These are phyloP conservation scores for Manis crassicaudata DNA, from an alignment of 2,797 vertebrate genomes.

Conservation along the genomic window DNA sequence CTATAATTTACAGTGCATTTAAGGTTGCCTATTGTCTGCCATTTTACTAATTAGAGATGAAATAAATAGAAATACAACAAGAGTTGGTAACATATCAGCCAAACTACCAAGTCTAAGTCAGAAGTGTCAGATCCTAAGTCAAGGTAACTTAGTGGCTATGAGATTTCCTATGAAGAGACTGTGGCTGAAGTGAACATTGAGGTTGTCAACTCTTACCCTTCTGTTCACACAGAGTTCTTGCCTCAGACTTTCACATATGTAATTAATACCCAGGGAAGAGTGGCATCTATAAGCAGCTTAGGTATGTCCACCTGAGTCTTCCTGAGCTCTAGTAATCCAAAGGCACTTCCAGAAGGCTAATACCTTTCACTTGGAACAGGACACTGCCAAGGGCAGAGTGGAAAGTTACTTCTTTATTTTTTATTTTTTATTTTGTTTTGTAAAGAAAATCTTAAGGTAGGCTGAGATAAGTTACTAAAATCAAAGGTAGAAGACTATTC, in stretches of 20 bases:
- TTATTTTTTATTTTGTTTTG: neutral
- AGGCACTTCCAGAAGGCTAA: neutral
- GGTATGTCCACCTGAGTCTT: neutral
- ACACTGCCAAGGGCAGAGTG: neutral
- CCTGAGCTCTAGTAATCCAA: neutral
- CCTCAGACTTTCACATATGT: neutral
- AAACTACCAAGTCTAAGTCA: neutral
- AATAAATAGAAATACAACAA: neutral
- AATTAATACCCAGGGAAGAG: neutral
- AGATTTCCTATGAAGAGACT: neutral
- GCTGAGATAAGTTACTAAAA: neutral
- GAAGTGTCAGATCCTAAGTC: neutral
- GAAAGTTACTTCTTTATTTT: neutral
- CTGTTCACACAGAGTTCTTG: neutral
- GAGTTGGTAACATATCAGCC: neutral
- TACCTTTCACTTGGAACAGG: neutral
- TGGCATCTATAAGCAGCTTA: neutral
- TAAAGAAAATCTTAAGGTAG: neutral
- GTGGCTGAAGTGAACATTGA: neutral
- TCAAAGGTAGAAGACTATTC: neutral
- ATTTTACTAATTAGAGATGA: conserved; percentile 10
- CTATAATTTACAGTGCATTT: neutral
- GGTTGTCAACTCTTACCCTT: neutral
- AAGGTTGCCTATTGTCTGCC: neutral
- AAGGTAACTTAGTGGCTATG: neutral